A percentile compares a stretch with the other conserved stretches of the same genome.
These are phyloP conservation scores for Gavia stellata DNA, from an alignment of 2,113 vertebrate genomes.

Conservation along the genomic window DNA sequence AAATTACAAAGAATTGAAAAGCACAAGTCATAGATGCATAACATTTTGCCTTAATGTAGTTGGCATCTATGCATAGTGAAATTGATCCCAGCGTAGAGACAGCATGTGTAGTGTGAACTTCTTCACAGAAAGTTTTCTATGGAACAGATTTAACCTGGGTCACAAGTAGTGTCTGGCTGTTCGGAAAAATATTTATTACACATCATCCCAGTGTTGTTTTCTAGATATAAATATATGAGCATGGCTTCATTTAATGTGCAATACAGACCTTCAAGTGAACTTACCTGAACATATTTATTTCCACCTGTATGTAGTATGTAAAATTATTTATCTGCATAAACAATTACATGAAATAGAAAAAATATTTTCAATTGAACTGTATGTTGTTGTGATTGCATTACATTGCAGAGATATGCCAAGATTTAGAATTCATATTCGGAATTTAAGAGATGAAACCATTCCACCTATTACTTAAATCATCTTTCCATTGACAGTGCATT, in stretches of 20 bases:
- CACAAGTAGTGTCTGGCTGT: background rate
- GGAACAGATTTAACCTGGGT: background rate
- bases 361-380: background rate
- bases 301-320: accelerated
- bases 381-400: background rate
- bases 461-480: background rate
- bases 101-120: background rate
- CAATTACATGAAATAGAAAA: background rate
- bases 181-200: background rate
- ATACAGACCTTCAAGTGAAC: background rate
- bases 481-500: background rate
- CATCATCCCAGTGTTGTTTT: background rate
- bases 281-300: background rate
- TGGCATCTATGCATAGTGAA: background rate
- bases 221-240: background rate
- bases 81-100: background rate
- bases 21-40: background rate
- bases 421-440: background rate
- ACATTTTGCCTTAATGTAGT: background rate
- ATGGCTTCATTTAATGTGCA: background rate
- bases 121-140: background rate
- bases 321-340: background rate
- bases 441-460: background rate
- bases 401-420: background rate
- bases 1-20: background rate